phyloP scores from a whole-genome alignment of 2,113 vertebrate genomes.

The Rhinopomastus cyanomelas region DNA sequence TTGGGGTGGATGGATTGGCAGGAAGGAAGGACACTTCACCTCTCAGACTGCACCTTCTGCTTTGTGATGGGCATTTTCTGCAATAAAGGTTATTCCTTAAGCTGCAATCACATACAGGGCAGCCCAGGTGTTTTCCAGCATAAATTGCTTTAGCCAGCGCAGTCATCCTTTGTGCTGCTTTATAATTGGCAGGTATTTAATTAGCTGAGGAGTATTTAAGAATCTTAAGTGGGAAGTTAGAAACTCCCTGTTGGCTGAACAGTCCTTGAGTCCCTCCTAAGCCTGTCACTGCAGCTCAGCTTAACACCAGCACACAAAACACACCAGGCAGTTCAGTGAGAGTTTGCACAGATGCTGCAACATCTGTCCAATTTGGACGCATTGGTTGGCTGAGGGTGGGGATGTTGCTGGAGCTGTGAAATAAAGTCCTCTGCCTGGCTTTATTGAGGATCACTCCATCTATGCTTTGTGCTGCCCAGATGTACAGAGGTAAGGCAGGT shows the following conservation, averaged over 20 bases:
- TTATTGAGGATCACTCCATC: neutral
- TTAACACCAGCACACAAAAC: neutral
- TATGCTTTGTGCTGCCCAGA: neutral
- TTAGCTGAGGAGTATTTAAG: constrained; percentile 8
- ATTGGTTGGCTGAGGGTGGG: neutral
- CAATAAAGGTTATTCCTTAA: neutral
- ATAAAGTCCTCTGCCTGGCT: neutral
- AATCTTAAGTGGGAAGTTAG: constrained; percentile 6
- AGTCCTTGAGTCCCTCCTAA: neutral
- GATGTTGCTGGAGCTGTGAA: neutral
- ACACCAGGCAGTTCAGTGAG: neutral
- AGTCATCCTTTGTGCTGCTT: neutral
- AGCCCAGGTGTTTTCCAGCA: neutral
- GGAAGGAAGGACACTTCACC: neutral
- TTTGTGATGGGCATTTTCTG: neutral
- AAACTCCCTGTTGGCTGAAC: neutral
- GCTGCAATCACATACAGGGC: neutral
- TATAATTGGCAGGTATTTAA: constrained; percentile 50
- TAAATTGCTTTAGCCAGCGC: constrained; percentile 19
- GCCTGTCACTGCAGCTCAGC: neutral
- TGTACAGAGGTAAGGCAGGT: neutral
- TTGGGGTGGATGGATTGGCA: neutral
- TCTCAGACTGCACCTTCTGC: neutral
- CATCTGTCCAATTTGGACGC: neutral
- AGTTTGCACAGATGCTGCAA: constrained; percentile 32